phyloP scores from a whole-genome alignment of 2,797 vertebrate species.

The Manis pentadactyla region DNA sequence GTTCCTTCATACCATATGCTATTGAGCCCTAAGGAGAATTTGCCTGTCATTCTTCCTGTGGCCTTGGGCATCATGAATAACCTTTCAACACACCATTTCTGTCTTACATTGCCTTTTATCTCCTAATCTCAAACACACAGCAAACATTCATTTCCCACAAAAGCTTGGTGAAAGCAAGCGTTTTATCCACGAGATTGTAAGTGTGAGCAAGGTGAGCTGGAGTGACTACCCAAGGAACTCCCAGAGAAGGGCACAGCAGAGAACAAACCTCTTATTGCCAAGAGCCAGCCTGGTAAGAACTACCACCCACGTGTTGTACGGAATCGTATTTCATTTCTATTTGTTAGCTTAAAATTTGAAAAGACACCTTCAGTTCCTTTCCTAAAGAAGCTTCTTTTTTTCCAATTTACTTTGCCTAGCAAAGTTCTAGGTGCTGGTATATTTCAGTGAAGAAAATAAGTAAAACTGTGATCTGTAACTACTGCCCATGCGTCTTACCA shows the following conservation, averaged over 20 bases:
- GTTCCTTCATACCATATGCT: not conserved
- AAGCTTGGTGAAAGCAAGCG: not conserved
- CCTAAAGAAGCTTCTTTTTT: not conserved
- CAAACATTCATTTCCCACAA: conserved; percentile 40
- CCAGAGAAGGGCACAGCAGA: not conserved
- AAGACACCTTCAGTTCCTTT: not conserved
- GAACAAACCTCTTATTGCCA: not conserved
- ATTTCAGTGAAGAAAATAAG: not conserved
- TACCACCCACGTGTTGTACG: not conserved
- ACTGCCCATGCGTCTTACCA: not conserved
- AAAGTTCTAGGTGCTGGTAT: not conserved
- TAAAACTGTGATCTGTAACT: not conserved
- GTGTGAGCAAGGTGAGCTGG: not conserved
- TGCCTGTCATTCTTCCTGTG: not conserved
- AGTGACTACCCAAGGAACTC: not conserved
- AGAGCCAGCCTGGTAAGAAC: not conserved
- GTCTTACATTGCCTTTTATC: not conserved
- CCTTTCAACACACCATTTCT: not conserved
- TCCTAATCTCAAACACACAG: conserved; percentile 29
- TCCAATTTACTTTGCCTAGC: not conserved
- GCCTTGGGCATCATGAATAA: conserved; percentile 39
- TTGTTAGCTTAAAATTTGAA: not conserved
- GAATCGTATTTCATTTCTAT: not conserved
- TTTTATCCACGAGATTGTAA: conserved; percentile 11
- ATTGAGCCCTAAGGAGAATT: conserved; percentile 28